A percentile compares a stretch with the other conserved stretches of the same genome.
These are phyloP conservation scores for Kryptolebias marmoratus DNA, from an alignment of 2,113 vertebrate species.

Conservation along the genomic window DNA sequence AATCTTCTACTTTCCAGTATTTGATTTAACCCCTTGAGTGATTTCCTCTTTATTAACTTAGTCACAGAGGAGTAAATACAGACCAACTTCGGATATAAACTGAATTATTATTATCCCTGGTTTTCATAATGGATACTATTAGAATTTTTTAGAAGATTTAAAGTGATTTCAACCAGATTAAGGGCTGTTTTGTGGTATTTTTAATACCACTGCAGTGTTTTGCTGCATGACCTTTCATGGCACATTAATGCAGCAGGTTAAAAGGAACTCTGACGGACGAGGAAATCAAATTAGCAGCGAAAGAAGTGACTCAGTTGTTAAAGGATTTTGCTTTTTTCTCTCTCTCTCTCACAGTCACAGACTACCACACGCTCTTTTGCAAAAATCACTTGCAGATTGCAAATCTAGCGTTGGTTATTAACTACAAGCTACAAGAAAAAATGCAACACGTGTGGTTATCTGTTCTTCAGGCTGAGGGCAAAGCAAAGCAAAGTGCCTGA, in stretches of 20 bases:
- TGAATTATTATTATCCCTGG: not conserved
- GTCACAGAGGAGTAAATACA: no score
- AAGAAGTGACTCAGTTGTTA: not conserved
- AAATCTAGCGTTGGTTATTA: not conserved
- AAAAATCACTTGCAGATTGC: conserved; percentile 1
- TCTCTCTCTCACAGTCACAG: no score
- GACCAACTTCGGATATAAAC: not conserved
- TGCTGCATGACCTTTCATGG: not conserved
- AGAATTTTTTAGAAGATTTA: not conserved
- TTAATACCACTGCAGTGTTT: not conserved
- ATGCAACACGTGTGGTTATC: not conserved
- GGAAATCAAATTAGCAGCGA: not conserved
- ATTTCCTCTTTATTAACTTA: no score
- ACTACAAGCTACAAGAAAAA: not conserved
- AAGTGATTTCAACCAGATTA: not conserved
- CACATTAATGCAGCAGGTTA: not conserved
- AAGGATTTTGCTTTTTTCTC: no score
- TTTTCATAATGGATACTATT: not conserved
- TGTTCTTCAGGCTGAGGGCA: conserved; percentile 13
- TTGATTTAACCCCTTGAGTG: not conserved
- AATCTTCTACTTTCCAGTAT: not conserved
- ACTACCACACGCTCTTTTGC: not conserved
- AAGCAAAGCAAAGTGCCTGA: not conserved
- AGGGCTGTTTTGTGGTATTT: not conserved
- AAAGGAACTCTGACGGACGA: not conserved